Conservation (phyloP, 2,113 vertebrate genomes). For the Colistium nudipinnis region DNA sequence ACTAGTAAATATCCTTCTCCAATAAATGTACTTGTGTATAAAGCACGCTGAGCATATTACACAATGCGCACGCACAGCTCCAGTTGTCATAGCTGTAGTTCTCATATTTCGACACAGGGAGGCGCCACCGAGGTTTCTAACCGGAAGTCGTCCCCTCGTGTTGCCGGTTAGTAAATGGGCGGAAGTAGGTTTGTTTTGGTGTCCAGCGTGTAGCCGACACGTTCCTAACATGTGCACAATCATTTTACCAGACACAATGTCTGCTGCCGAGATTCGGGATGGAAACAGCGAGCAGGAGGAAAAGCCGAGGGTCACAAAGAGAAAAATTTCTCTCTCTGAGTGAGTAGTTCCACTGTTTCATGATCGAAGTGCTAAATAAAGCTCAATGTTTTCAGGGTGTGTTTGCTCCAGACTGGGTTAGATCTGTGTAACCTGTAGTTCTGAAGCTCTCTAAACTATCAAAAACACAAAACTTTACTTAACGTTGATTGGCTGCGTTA, state of each 20-base stretch:
- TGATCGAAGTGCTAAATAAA: conserved; percentile 3
- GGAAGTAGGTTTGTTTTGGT: conserved; percentile 65
- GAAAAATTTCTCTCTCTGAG: conserved; percentile 78
- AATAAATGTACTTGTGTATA: too few relatives aligned
- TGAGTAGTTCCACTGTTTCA: conserved; percentile 39
- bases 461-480: too few relatives aligned
- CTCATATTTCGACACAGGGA: conserved; percentile 23
- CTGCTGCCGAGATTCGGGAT: conserved; percentile 12
- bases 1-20: too few relatives aligned
- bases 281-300: conserved; percentile 23
- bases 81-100: conserved; percentile 29
- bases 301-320: conserved; percentile 61
- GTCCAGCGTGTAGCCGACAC: conserved; percentile 9
- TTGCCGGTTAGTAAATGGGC: not conserved
- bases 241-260: conserved; percentile 14
- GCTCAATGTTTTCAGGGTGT: not conserved
- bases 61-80: too few relatives aligned
- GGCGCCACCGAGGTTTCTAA: conserved; percentile 42
- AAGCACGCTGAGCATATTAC: too few relatives aligned
- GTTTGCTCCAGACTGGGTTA: too few relatives aligned
- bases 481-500: not conserved
- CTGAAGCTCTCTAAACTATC: not conserved
- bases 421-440: not conserved
- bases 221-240: not conserved
- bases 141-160: conserved; percentile 67